Evolutionary conservation across 2,113 vertebrate species (phyloP).

Genomic region (Fulica atra): DNA sequence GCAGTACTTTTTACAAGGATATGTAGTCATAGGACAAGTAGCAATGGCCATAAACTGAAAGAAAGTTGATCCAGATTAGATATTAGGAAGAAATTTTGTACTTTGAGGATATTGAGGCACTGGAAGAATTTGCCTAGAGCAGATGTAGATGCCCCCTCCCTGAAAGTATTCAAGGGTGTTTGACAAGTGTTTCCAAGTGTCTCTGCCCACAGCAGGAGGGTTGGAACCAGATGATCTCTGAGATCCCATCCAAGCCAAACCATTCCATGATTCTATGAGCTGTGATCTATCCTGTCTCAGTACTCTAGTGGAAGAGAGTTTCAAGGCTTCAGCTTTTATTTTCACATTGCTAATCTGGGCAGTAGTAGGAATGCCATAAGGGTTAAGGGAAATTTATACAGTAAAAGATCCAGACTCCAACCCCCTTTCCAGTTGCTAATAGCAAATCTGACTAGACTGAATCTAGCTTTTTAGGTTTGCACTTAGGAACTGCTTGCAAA

Average conservation of each 20-base stretch:
- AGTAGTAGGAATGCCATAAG: background rate
- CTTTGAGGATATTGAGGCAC: background rate
- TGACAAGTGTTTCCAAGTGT: background rate
- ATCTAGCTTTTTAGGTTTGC: background rate
- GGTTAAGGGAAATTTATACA: background rate
- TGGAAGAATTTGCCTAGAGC: background rate
- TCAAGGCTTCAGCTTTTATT: background rate
- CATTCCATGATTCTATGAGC: background rate
- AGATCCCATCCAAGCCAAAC: background rate
- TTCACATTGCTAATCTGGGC: background rate
- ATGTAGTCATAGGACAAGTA: accelerated
- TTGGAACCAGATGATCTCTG: background rate
- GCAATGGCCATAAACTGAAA: background rate
- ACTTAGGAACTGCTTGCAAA: background rate
- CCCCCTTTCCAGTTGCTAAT: background rate
- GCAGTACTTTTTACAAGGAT: accelerated
- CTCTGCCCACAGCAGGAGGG: accelerated
- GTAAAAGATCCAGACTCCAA: background rate
- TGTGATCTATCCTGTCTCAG: background rate
- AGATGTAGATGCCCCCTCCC: accelerated
- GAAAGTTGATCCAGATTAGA: background rate
- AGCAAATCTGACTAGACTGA: background rate
- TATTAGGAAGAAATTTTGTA: background rate
- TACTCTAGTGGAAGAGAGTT: background rate
- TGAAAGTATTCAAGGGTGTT: background rate